Base-by-base conservation (phyloP, 2,797 vertebrate species). In the Helarctos malayanus region DNA sequence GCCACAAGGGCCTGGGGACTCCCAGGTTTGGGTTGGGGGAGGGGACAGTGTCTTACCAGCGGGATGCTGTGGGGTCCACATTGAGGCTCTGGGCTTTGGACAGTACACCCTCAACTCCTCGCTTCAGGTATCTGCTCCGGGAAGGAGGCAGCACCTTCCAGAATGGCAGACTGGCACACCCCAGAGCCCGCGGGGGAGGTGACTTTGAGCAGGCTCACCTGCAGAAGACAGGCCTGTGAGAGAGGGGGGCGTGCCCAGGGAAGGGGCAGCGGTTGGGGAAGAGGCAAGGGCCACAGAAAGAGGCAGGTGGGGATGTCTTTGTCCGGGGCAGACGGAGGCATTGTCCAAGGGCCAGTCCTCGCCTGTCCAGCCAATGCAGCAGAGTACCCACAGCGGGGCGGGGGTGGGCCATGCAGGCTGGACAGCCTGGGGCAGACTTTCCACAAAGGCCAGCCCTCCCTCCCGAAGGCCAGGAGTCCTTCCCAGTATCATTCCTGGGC, bases 341-440 rank as follows among this genome's bases (percentile, higher is more conserved):
- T 3, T 12, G 54, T 12, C 78, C 35, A 5, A 69, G 75, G 45
- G 61, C 56, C n/a, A 2, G 82, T 7, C 18, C 35, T 27, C 0
- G 0, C n/a, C 63, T 14, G 0, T 84, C 35, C 2, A 4, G 7
- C 69, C 45, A 23, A 0, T 1, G 7, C 21, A 18, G 61, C 38
- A 49, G 93, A n/a, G 52, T 4, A 3, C 38, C 65, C 23, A 45
- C 7, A 35, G 79, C 29, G 2, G 35, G 63, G 52, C 32, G 21
- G 4, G 13, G 32, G 32, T n/a, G 14, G n/a, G 19, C 41, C 45
- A 25, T 0, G 0, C 0, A 13, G 19, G 81, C 52, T 19, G 32
- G 57, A 47, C 3, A 7, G 57, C 92, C 83, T 32, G 41, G 68
- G 49, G 35, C 25, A 1, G 16, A 29, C 23, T 9, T 59, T 54